Evolutionary conservation across 2,888 invertebrate genomes (phyloP), one percentile per base, ranked within the genome.

Genomic region (Epinotia nisella): DNA sequence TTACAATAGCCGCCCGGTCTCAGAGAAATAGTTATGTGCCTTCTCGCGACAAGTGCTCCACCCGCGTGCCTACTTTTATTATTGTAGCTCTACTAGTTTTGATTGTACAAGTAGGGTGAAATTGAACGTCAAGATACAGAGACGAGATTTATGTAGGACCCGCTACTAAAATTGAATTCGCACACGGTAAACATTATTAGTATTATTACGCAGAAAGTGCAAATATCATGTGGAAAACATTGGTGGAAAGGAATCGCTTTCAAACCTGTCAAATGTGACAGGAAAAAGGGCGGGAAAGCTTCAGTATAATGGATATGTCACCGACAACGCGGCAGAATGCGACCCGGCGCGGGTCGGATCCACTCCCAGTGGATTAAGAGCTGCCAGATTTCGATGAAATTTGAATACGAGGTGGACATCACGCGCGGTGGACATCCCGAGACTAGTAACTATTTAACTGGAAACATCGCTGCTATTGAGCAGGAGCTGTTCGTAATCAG

Each of bases 221-320:
- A 73, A 75, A 76, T 83, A 85, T 85, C 83, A 81, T 81, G 82
- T 81, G 80, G 81, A 90, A 91, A 92, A 91, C 89, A 90, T 88
- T 88, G 87, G 85, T 82, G 85, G 87, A 86, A 88, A 89, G 89
- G 90, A 92, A 91, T 90, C 87, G 88, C 88, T 92, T 92, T 91
- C 90, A 89, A 91, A 93, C 84, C 89, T 93, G 92, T 92, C 93
- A 93, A 90, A 92, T 83, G 86, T 90, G 92, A 91, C 91, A 90
- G 90, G 87, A 89, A 93, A 93, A 92, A 92, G 91, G 93, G 91
- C 90, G 92, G 90, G 83, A 89, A 91, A 91, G 89, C 89, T 91
- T 90, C 92, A 88, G 87, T 88, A 88, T 93, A 93, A 93, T 93
- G 92, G 93, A 93, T 92, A 91, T 93, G 93, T 93, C 93, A 92